These are phyloP conservation scores for Parambassis ranga DNA, from an alignment of 2,797 vertebrate species.

Conservation along the genomic window DNA sequence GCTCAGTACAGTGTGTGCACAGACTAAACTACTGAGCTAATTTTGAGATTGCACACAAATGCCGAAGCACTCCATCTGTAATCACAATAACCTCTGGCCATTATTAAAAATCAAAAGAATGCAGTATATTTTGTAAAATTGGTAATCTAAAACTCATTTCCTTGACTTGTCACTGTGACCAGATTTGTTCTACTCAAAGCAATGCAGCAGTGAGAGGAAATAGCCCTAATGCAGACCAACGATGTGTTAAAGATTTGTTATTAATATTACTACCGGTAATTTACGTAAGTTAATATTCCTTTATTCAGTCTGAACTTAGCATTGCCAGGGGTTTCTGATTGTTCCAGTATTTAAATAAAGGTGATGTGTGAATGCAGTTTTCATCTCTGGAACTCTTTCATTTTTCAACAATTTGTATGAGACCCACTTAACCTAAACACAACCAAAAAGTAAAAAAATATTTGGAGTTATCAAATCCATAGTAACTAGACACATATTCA, in stretches of 20 bases:
- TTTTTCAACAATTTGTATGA: not conserved
- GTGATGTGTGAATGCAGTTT: no score
- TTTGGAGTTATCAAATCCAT: no score
- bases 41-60: conserved; percentile 32
- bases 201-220: conserved; percentile 23
- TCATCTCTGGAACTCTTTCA: not conserved
- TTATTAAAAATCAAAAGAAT: conserved; percentile 47
- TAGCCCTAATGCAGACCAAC: conserved; percentile 13
- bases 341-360: conserved; percentile 23
- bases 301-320: conserved; percentile 18
- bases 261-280: no score
- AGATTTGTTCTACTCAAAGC: conserved; percentile 28
- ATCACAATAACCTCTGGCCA: conserved; percentile 46
- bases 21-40: conserved; percentile 29
- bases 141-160: conserved; percentile 53
- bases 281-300: conserved; percentile 38
- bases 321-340: conserved; percentile 1
- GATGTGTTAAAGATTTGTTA: conserved; percentile 27
- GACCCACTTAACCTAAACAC: not conserved
- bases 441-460: not conserved
- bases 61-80: conserved; percentile 4
- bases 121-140: conserved; percentile 37
- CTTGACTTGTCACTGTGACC: conserved; percentile 30
- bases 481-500: no score
- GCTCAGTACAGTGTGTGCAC: conserved; percentile 30